phyloP scores from a whole-genome alignment of 2,113 vertebrate species.

The Puntigrus tetrazona region DNA sequence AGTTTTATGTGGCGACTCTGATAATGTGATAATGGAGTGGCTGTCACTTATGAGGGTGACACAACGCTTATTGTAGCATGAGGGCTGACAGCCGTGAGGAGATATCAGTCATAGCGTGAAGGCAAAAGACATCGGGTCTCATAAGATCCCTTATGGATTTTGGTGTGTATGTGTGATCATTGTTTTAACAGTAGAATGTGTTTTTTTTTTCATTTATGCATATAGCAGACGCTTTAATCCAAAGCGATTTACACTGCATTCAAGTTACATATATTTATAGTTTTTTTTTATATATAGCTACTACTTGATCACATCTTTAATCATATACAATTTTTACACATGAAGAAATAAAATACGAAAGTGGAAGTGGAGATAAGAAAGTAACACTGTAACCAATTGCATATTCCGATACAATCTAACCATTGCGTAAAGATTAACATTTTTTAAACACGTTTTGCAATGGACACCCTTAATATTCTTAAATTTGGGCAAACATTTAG shows the following conservation, averaged over 20 bases:
- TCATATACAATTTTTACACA: too few relatives aligned
- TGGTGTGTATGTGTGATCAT: neutral
- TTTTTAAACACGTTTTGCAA: neutral
- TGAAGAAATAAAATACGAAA: too few relatives aligned
- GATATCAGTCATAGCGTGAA: neutral
- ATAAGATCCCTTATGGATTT: neutral
- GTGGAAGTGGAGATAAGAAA: too few relatives aligned
- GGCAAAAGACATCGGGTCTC: neutral
- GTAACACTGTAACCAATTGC: too few relatives aligned
- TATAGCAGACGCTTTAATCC: too few relatives aligned
- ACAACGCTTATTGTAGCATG: slow-evolving; percentile 6
- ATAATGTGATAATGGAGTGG: slow-evolving; percentile 61
- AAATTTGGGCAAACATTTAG: neutral
- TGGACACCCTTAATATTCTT: neutral
- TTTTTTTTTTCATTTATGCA: too few relatives aligned
- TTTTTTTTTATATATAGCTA: too few relatives aligned
- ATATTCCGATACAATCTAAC: too few relatives aligned
- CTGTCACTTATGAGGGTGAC: slow-evolving; percentile 47
- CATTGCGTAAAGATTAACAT: too few relatives aligned
- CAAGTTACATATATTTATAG: too few relatives aligned
- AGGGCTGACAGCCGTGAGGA: slow-evolving; percentile 30
- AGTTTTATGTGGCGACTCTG: slow-evolving; percentile 55
- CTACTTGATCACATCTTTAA: too few relatives aligned
- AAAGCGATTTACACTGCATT: too few relatives aligned
- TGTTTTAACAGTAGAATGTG: neutral